Evolutionary conservation across 2,888 invertebrate species (phyloP), one percentile per base, ranked within the genome.

Genomic region (Cryptocheilus praepositus): DNA sequence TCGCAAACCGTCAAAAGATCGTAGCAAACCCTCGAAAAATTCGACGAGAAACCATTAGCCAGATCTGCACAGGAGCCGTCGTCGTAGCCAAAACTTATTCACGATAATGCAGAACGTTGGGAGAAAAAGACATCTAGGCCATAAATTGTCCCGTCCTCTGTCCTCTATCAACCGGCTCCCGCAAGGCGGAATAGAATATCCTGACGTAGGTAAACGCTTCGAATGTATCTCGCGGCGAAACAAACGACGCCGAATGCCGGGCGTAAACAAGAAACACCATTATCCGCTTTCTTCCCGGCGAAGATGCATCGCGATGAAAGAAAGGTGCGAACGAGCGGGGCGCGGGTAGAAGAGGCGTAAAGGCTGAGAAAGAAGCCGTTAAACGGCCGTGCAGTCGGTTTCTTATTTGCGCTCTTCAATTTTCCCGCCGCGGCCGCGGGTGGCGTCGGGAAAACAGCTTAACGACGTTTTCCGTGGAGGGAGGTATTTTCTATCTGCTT

Each of bases 251-350:
- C 36, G 36, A 36, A 36, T 36, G 36, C 36, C 66, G 64, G 64
- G 16, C 21, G 61, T 56, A 36, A 36, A 73, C 60, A 76, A 76
- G 69, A 78, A 77, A 65, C 56, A 69, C 58, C 65, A 74, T 77
- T 77, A 67, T 60, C 69, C 43, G 46, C 19, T 18, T 54, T 54
- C 43, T n/a, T 36, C 18, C 19, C 36, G 19, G 8, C n/a, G 61
- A 58, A 67, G 69, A 67, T 46, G 56, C 67, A 54, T 59, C 59
- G 57, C 22, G 36, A 11, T 22, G 56, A 36, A 49, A 25, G 70
- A 44, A 67, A 59, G 64, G 68, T 64, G 61, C 57, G 56, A 44
- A 54, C 22, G 57, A 52, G 45, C 3, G 8, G 36, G 11, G 13
- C 7, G 36, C 13, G 36, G 8, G 13, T 1, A 0, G 28, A 18